phyloP scores from a whole-genome alignment of 2,797 vertebrate species.

The Lagocephalus sceleratus region DNA sequence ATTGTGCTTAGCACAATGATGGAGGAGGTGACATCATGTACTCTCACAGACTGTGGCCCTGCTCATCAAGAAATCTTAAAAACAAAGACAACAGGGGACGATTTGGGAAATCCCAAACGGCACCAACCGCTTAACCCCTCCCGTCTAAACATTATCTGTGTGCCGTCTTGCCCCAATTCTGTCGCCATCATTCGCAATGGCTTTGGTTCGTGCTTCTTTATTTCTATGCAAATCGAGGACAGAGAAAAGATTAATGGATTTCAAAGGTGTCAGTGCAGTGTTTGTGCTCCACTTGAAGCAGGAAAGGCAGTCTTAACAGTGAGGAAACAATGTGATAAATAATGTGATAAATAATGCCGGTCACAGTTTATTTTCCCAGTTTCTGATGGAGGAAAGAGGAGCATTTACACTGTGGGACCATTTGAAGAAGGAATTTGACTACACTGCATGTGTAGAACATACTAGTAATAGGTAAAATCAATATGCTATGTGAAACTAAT shows the following conservation, averaged over 20 bases:
- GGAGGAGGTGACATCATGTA: too few species aligned
- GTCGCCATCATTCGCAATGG: constrained; percentile 4
- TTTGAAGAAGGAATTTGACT: constrained; percentile 25
- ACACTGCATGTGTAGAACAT: background rate
- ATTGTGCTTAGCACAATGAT: too few species aligned
- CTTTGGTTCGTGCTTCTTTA: background rate
- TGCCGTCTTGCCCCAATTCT: constrained; percentile 7
- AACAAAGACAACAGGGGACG: too few species aligned
- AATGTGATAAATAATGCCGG: constrained; percentile 30
- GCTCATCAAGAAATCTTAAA: too few species aligned
- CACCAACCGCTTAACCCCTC: constrained; percentile 18
- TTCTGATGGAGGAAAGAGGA: constrained; percentile 9
- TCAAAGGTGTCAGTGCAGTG: constrained; percentile 1
- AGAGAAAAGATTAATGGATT: constrained; percentile 9
- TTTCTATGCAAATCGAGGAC: constrained; percentile 15
- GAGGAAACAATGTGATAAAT: constrained; percentile 27
- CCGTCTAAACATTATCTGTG: constrained; percentile 30
- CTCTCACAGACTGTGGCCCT: too few species aligned
- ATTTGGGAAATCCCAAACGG: background rate
- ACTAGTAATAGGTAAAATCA: background rate
- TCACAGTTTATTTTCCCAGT: constrained; percentile 6
- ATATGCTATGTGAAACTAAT: too few species aligned
- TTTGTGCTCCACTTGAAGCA: constrained; percentile 18
- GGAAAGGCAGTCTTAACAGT: constrained; percentile 13
- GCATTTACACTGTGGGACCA: background rate